A percentile compares a stretch with the other conserved stretches of the same genome.
phyloP scores from a whole-genome alignment of 2,797 vertebrate genomes.

The Xiphorhynchus erythropygius region DNA sequence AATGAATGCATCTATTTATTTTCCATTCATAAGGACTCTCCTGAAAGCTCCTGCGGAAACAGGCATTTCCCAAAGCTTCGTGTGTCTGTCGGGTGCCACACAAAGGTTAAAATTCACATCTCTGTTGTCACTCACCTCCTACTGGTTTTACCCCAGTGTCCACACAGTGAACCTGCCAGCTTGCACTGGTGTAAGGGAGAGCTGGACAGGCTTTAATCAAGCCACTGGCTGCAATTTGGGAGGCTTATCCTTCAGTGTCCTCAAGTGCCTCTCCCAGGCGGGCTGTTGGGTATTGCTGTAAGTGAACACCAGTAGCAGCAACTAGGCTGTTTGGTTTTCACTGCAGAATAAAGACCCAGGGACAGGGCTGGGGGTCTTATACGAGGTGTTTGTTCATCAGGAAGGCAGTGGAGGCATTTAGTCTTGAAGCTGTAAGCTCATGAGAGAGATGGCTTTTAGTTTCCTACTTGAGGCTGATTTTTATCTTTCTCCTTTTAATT shows the following conservation, averaged over 20 bases:
- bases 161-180: neutral
- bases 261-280: accelerated
- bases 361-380: neutral
- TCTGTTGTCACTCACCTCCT: neutral
- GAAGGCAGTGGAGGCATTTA: neutral
- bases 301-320: neutral
- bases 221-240: neutral
- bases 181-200: neutral
- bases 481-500: neutral
- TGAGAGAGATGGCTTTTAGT: neutral
- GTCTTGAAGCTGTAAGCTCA: neutral
- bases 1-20: conserved; percentile 42
- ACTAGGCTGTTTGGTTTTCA: neutral
- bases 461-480: neutral
- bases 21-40: conserved; percentile 12
- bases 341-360: neutral
- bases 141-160: neutral
- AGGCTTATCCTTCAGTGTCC: neutral
- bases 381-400: accelerated
- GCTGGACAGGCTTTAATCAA: neutral
- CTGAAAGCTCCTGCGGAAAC: conserved; percentile 16
- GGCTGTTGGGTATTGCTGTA: neutral
- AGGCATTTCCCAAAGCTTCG: neutral
- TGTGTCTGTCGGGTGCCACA: accelerated
- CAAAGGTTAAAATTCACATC: neutral